Evolutionary conservation across 2,888 invertebrate genomes (phyloP).

Genomic region (Drosophila heteroneura): DNA sequence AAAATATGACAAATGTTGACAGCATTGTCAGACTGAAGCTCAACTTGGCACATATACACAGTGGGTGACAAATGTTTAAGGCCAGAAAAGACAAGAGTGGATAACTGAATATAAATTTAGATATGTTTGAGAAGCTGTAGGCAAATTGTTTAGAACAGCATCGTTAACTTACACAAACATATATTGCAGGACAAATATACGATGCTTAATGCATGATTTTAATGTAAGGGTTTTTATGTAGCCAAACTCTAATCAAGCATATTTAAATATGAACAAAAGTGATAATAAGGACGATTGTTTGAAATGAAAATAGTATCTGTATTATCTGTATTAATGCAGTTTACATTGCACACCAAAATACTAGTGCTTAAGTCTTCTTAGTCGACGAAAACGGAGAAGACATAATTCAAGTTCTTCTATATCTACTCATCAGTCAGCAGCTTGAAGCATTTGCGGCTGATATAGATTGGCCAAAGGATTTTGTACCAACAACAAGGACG

Average conservation of each 20-base stretch:
- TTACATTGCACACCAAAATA: not conserved
- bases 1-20: slow-evolving; percentile 58
- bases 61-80: not conserved
- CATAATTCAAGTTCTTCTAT: not conserved
- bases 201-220: not conserved
- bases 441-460: not conserved
- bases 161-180: not conserved
- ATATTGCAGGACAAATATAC: not conserved
- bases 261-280: not conserved
- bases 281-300: not conserved
- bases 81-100: not conserved
- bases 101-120: not conserved
- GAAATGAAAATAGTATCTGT: not conserved
- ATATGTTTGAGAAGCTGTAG: not conserved
- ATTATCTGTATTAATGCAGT: not conserved
- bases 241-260: not conserved
- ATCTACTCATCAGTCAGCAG: not conserved
- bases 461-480: not conserved
- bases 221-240: not conserved
- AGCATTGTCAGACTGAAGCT: slow-evolving; percentile 30
- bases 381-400: not conserved
- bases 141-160: not conserved
- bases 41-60: not conserved
- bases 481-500: not conserved
- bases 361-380: not conserved